Base-by-base conservation (phyloP, 1,140 invertebrate genomes). In the Apocrypta bakeri region DNA sequence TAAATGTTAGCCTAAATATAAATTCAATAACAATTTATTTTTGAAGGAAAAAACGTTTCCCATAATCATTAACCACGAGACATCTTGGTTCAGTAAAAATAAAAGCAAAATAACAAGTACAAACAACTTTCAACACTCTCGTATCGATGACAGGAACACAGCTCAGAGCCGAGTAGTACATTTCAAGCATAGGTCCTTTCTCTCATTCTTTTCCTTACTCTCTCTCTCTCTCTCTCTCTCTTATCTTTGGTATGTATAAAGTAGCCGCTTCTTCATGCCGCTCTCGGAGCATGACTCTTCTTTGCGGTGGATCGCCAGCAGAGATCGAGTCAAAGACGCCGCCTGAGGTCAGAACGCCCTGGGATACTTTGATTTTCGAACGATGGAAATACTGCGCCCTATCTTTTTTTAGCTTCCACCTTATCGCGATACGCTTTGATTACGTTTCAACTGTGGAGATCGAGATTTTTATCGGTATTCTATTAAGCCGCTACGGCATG, bases 341-440 rank as follows among this genome's bases (percentile, higher is more conserved):
- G 79, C 68, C 61, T 48, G 63, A 82, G 80, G 80, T 82, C 80
- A 82, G 48, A 82, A 82, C 80, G 40, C 80, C 40, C 64, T 82
- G 80, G 63, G 80, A 74, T 74, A 74, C 48, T 56, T 56, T 48
- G 79, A 66, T 66, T 74, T 73, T 76, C 56, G 48, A 12, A 33
- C 68, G 68, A 31, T 4, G 64, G 64, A 66, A 29, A 66, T 25
- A 17, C 64, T 33, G 27, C 29, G 68, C 29, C 25, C 64, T n/a
- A 68, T 63, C 42, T 29, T 63, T 27, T 7, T 74, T 25, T 72
- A 21, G 42, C 74, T 48, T 72, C 64, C 74, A 75, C 75, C 42
- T 79, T 86, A 85, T 86, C 84, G 78, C 40, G 82, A 56, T 83
- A 69, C 80, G 80, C 69, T 83, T 77, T 40, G 77, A 71, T 76